phyloP scores from a whole-genome alignment of 2,797 vertebrate genomes.

The Onychomys torridus region DNA sequence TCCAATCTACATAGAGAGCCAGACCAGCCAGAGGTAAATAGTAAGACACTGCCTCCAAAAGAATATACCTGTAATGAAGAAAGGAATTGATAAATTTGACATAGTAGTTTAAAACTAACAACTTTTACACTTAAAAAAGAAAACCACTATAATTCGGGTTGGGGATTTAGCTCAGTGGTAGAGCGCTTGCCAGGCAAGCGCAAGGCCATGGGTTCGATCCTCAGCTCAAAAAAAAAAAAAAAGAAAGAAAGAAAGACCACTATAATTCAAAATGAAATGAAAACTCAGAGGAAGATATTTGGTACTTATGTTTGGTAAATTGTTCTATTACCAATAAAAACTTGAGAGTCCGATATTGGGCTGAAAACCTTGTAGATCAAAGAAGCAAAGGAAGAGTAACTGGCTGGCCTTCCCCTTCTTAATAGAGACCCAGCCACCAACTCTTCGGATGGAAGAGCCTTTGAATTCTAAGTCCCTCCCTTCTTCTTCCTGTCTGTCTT shows the following conservation, averaged over 20 bases:
- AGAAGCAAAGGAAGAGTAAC: neutral
- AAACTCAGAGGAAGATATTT: neutral
- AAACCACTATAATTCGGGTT: neutral
- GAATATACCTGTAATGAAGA: neutral
- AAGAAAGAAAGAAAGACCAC: no score
- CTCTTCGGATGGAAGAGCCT: neutral
- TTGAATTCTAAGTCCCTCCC: neutral
- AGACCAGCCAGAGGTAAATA: neutral
- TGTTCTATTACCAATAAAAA: neutral
- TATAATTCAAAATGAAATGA: conserved; percentile 26
- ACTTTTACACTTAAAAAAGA: neutral
- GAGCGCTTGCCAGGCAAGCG: no score
- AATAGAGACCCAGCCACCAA: neutral
- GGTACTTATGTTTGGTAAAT: neutral
- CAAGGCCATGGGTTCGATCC: no score
- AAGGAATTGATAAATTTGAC: neutral
- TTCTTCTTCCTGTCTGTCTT: neutral
- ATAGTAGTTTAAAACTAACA: neutral
- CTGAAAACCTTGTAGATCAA: neutral
- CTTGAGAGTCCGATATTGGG: neutral
- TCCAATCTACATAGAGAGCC: no score
- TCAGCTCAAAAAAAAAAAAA: no score
- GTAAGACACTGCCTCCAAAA: neutral
- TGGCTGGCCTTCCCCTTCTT: neutral
- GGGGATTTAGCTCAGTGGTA: no score